phyloP scores from a whole-genome alignment of 30 jellyfish, hydroid and myxozoan species.

The Cassiopea andromeda region DNA sequence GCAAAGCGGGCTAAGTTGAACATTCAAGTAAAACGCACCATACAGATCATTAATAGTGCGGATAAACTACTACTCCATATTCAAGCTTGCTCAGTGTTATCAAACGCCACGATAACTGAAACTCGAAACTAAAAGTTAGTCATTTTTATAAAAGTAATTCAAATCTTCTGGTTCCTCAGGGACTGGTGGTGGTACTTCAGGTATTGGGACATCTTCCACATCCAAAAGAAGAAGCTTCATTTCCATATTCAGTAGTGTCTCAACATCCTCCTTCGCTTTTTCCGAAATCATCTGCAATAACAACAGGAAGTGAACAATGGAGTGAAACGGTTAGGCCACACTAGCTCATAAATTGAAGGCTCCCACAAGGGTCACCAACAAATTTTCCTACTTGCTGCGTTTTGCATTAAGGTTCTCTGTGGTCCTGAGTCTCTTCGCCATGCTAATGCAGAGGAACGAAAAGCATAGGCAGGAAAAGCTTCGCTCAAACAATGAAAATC shows the following conservation, averaged over 20 bases:
- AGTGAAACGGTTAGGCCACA: not conserved
- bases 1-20: too few species aligned
- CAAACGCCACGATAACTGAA: not conserved
- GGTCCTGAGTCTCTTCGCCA: too few species aligned
- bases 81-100: not conserved
- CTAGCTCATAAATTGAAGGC: too few species aligned
- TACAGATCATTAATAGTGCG: too few species aligned
- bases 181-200: conserved; percentile 86
- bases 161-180: conserved; percentile 86
- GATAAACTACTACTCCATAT: too few species aligned
- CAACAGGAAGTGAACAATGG: not conserved
- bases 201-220: conserved; percentile 90
- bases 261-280: conserved; percentile 86
- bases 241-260: conserved; percentile 95
- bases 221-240: conserved; percentile 89
- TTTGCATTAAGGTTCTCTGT: too few species aligned
- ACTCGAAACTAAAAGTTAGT: not conserved
- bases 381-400: too few species aligned
- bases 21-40: too few species aligned
- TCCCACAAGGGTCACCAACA: too few species aligned
- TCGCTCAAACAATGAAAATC: too few species aligned
- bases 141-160: conserved; percentile 78
- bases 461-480: too few species aligned
- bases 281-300: conserved; percentile 83
- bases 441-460: too few species aligned